Evolutionary conservation across 2,797 vertebrate species (phyloP).

Genomic region (Capromys pilorides): DNA sequence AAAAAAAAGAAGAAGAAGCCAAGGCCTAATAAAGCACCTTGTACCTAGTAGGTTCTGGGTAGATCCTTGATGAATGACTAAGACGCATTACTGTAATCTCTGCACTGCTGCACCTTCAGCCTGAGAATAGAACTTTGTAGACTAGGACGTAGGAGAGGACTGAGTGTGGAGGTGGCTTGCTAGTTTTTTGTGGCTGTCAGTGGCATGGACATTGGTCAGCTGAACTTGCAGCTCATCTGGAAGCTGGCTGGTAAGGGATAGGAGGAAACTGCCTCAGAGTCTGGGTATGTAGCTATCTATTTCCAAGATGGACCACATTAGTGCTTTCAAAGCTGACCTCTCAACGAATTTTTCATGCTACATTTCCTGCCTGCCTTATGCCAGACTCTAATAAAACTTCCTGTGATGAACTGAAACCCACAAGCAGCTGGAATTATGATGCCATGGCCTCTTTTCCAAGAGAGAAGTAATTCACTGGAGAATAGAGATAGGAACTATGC

Average conservation of each 20-base stretch:
- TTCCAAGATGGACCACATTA: neutral
- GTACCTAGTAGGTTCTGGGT: neutral
- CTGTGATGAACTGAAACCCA: slow-evolving; percentile 44
- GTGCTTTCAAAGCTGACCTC: slow-evolving; percentile 42
- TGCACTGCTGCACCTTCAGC: neutral
- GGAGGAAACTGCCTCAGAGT: neutral
- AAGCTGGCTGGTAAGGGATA: slow-evolving; percentile 2
- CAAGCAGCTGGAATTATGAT: slow-evolving; percentile 40
- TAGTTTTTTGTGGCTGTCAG: neutral
- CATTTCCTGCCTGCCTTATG: slow-evolving; percentile 31
- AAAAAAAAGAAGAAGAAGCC: too few relatives aligned
- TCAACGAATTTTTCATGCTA: slow-evolving; percentile 55
- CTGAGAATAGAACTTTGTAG: neutral
- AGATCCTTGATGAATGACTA: slow-evolving; percentile 48
- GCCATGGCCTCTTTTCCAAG: slow-evolving; percentile 32
- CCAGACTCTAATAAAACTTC: slow-evolving; percentile 57
- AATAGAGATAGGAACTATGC: slow-evolving; percentile 13
- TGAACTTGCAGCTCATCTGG: neutral
- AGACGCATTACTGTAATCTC: neutral
- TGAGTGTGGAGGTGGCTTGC: neutral
- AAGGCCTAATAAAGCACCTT: neutral
- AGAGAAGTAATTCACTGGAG: slow-evolving; percentile 50
- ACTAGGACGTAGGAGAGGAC: neutral
- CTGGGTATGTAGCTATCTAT: neutral
- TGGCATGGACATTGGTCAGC: neutral